A percentile compares a stretch with the other conserved stretches of the same genome.
Evolutionary conservation across 2,113 vertebrate genomes (phyloP).

Genomic region (Malurus elegans): DNA sequence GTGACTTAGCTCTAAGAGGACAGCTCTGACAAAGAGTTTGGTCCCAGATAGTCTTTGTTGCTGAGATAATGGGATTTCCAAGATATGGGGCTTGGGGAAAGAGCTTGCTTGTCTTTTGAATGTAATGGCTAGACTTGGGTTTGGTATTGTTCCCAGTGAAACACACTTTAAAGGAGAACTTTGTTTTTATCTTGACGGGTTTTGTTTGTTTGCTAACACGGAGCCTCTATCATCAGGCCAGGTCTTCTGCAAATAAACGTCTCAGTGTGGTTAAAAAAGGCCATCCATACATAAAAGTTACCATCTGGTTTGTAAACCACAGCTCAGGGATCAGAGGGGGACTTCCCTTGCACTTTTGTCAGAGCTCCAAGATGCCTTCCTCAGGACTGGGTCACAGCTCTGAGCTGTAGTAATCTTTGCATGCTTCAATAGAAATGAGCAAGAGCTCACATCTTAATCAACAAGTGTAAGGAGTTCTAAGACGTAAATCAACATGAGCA

Average conservation of each 20-base stretch:
- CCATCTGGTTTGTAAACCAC: slow-evolving; percentile 66
- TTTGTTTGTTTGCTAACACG: slow-evolving; percentile 32
- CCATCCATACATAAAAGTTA: slow-evolving; percentile 28
- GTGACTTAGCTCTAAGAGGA: neutral
- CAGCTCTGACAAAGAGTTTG: neutral
- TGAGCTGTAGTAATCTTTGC: neutral
- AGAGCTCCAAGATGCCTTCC: neutral
- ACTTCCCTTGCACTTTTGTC: neutral
- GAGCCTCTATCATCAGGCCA: slow-evolving; percentile 56
- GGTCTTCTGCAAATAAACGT: slow-evolving; percentile 63
- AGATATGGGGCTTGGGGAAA: neutral
- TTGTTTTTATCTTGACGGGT: neutral
- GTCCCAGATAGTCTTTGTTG: neutral
- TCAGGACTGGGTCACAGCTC: neutral
- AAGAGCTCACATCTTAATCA: neutral
- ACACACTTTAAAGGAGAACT: neutral
- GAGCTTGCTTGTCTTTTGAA: neutral
- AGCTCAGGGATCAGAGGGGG: slow-evolving; percentile 10
- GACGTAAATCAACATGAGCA: neutral
- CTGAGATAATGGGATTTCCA: slow-evolving; percentile 21
- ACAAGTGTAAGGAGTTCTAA: neutral
- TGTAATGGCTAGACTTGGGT: neutral
- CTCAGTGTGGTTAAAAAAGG: slow-evolving; percentile 63
- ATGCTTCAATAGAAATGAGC: neutral
- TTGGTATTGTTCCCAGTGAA: neutral